Base-by-base conservation (phyloP, 2,797 vertebrate genomes). In the Tarsius wallacei region DNA sequence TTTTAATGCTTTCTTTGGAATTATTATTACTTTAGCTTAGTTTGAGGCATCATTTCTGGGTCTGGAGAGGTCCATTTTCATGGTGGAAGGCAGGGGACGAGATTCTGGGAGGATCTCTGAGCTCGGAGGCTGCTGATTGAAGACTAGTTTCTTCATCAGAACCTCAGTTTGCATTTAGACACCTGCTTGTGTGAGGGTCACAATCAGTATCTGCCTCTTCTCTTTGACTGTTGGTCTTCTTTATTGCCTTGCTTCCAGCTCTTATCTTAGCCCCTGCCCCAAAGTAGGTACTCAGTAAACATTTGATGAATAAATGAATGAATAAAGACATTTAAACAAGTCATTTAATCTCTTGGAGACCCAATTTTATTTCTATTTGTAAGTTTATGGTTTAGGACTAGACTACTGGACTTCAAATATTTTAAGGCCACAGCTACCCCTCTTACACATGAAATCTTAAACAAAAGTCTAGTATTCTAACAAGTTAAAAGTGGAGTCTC, bases 11-110 rank as follows among this genome's bases (percentile, higher is more conserved):
- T 83, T 53, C 47, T 68, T 78, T 57, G 53, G 28, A 7, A 11
- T 77, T 94, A 51, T 90, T 97, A 76, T 81, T 87, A 82, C 59
- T 91, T 61, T 71, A 74, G 28, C 70, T 49, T 22, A 57, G 9
- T 61, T 51, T 82, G 57, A 84, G 36, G 87, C 73, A 49, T 55
- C 53, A 95, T 85, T 87, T 85, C 42, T 61, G 31, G 0, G 11
- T 83, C 33, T 80, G 47, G 53, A 14, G 13, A 87, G 53, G 51
- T 42, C n/a, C 10, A 47, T 9, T 33, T 7, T 16, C 70, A 42
- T 1, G 1, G 3, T 33, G 7, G 33, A 68, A 87, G 47, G 16
- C n/a, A 88, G 59, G 33, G 15, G 12, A 63, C 68, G 59, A 4
- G 49, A 49, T 8, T 24, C 1, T 61, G 36, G 76, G 66, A 71